These are phyloP conservation scores for Elysia crispata DNA, from an alignment of 2,888 invertebrate genomes.

Conservation along the genomic window DNA sequence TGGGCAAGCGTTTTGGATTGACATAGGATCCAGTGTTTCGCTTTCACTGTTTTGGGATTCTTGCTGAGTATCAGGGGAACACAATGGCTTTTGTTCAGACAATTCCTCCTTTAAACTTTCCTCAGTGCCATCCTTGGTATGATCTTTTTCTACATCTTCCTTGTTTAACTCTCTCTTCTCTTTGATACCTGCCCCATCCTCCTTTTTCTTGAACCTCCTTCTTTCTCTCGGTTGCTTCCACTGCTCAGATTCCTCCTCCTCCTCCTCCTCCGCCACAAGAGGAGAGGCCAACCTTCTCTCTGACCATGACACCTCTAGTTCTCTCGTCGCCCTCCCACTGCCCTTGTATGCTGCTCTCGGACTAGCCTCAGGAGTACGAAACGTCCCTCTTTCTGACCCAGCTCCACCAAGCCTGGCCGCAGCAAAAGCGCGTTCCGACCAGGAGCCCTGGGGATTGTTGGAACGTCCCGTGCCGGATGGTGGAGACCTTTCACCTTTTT, in stretches of 20 bases:
- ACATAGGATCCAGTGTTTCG: not conserved
- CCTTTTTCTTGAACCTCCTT: slow-evolving; percentile 33
- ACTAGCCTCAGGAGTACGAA: slow-evolving; percentile 41
- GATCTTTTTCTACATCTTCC: not conserved
- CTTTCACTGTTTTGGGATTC: not conserved
- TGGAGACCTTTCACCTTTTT: not conserved
- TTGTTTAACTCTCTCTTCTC: not conserved
- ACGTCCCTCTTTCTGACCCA: not conserved
- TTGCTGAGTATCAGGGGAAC: not conserved
- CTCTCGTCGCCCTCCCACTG: slow-evolving; percentile 14
- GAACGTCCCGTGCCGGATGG: no score
- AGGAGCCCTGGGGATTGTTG: not conserved
- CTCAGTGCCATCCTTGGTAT: not conserved
- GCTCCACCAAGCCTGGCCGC: not conserved
- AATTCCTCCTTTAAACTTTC: not conserved
- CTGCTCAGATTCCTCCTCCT: slow-evolving; percentile 17
- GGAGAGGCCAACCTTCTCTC: slow-evolving; percentile 44
- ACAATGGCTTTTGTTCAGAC: not conserved
- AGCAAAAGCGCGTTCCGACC: slow-evolving; percentile 40
- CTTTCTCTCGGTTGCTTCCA: slow-evolving; percentile 27
- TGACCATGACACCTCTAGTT: slow-evolving; percentile 43
- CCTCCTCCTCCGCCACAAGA: slow-evolving; percentile 16
- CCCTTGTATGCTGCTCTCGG: slow-evolving; percentile 15
- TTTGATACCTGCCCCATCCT: not conserved
- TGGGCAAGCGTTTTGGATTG: not conserved